Evolutionary conservation across 2,797 vertebrate species (phyloP).

Genomic region (Clamator glandarius): DNA sequence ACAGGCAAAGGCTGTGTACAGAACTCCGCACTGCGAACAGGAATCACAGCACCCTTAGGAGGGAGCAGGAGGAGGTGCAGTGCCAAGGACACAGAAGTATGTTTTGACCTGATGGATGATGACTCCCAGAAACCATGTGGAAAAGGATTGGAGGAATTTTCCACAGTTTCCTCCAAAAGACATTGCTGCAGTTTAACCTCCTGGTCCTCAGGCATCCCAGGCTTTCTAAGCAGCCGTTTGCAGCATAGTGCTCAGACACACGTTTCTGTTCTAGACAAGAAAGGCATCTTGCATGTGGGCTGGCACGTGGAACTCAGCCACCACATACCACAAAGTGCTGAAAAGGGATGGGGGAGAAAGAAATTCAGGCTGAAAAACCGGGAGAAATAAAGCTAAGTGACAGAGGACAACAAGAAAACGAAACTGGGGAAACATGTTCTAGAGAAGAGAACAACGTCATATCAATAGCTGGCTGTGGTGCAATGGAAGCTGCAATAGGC

Average conservation of each 20-base stretch:
- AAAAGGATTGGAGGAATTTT: not conserved
- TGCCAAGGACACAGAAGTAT: not conserved
- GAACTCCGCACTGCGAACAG: not conserved
- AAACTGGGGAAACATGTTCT: not conserved
- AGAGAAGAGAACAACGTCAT: not conserved
- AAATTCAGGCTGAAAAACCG: not conserved
- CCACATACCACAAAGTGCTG: not conserved
- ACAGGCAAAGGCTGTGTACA: not conserved
- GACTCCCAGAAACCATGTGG: not conserved
- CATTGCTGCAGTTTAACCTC: not conserved
- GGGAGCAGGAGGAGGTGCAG: not conserved
- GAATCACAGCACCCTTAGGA: not conserved
- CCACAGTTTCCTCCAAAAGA: not conserved
- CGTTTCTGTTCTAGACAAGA: constrained; percentile 11
- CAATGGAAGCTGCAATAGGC: not conserved
- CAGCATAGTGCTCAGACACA: not conserved
- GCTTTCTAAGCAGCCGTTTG: not conserved
- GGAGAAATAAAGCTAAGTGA: not conserved
- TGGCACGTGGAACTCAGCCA: constrained; percentile 9
- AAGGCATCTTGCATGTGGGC: not conserved
- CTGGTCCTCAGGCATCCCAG: not conserved
- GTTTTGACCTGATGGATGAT: not conserved
- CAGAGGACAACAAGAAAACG: not conserved
- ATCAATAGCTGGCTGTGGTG: not conserved
- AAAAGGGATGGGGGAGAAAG: not conserved